Conservation (phyloP, 1,140 invertebrate genomes). For the Drosophila neocordata region DNA sequence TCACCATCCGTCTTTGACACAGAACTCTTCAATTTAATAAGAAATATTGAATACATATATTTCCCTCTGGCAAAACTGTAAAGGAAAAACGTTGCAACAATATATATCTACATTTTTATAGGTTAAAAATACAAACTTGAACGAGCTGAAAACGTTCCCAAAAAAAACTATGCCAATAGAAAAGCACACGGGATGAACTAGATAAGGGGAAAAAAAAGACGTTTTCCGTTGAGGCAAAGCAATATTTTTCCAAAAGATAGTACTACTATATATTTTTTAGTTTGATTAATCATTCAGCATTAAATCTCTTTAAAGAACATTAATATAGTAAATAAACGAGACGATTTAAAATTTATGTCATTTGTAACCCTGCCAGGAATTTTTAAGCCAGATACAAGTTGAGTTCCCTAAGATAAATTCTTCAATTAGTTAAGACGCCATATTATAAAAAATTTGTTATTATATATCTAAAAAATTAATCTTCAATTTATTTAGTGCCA, state of each 20-base stretch:
- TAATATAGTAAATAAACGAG: no score
- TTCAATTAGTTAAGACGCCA: no score
- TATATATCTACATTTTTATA: background rate
- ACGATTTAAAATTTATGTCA: no score
- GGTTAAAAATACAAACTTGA: conserved; percentile 7
- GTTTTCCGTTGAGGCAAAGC: background rate
- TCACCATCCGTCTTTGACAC: background rate
- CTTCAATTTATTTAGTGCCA: no score
- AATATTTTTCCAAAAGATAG: background rate
- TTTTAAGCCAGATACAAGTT: no score
- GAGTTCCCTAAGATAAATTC: no score
- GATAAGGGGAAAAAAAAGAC: background rate
- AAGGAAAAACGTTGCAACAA: background rate
- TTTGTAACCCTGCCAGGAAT: no score
- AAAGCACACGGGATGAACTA: background rate
- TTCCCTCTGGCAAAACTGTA: background rate
- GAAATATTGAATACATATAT: conserved; percentile 10
- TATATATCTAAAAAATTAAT: no score
- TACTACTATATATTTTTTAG: no score
- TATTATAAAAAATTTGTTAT: no score
- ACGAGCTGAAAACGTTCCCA: background rate
- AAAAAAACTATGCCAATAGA: background rate
- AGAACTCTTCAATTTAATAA: conserved; percentile 1
- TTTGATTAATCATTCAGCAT: no score
- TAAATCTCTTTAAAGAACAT: no score